Base-by-base conservation (phyloP, 2,797 vertebrate genomes). In the Micromesistius poutassou region DNA sequence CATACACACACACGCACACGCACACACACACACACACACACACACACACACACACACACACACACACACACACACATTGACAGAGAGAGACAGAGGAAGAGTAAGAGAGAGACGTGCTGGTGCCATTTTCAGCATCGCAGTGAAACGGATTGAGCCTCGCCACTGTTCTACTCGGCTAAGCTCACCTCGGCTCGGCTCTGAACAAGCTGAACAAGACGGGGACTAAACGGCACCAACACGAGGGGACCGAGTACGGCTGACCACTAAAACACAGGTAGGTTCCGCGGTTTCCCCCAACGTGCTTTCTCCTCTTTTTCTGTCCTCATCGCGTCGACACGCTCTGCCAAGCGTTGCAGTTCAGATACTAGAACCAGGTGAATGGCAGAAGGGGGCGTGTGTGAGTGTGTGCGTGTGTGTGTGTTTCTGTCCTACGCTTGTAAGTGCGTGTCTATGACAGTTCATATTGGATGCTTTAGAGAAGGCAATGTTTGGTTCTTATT, bases 51-150 rank as follows among this genome's bases (percentile, higher is more conserved):
- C n/a, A n/a, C n/a, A n/a, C n/a, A n/a, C n/a, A n/a, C n/a, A n/a
- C n/a, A n/a, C n/a, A n/a, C n/a, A n/a, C n/a, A n/a, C n/a, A n/a
- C n/a, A n/a, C n/a, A n/a, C n/a, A n/a, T n/a, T n/a, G n/a, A n/a
- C n/a, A n/a, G n/a, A n/a, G 55, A 62, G 55, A 62, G 55, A 62
- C 5, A 62, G 55, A 62, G 55, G 8, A 7, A 25, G 55, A 62
- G 55, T 8, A 22, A 62, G 55, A 62, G 55, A 62, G 55, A 62
- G 55, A 62, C 22, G 91, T 93, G 92, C 88, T 91, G 91, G 91
- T 93, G 91, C 93, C 91, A 93, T 93, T 92, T 94, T 91, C 91
- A 91, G 90, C 92, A 91, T 88, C 89, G 88, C 91, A 89, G 86
- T 84, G 86, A 85, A 90, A 89, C 84, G 93, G 90, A 90, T 93